Base-by-base conservation (phyloP, 1,140 invertebrate species). In the Saccostrea echinata region DNA sequence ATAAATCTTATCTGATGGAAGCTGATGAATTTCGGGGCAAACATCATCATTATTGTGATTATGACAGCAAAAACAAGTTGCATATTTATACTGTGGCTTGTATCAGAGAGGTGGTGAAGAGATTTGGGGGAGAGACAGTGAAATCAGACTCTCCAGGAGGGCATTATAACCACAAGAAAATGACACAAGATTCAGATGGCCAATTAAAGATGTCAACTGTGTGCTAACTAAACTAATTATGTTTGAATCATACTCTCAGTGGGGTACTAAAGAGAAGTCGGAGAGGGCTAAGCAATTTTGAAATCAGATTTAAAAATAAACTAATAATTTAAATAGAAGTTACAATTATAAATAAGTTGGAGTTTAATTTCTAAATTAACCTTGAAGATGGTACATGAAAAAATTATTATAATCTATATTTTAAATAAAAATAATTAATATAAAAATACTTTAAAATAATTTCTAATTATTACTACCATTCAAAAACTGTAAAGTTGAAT, bases 131-230 rank as follows among this genome's bases (percentile, higher is more conserved):
- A 33, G 68, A 76, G 30, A 33, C 27, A 27, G 30, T 76, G 68
- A 33, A 76, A 76, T 76, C 27, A 12, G 68, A 18, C 24, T 76
- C 68, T 76, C 24, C 68, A 27, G 68, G 27, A 76, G 68, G 68
- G 68, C 24, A 76, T 76, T 30, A 76, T 76, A 27, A 76, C 27
- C 68, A 30, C 68, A 76, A 13, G 68, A 76, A 76, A 76, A 76
- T 76, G 68, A 76, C 68, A 76, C 68, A 76, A 76, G 64, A 71
- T 27, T 71, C 64, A 71, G 64, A 71, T 30, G 64, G 64, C 24
- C 64, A 71, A 71, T 71, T 71, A 71, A 71, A 71, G 68, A 76
- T 76, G 68, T 76, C 68, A 76, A 76, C 68, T 76, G 68, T 76
- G 68, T 76, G 68, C 68, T 76, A 76, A 76, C 68, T 30, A 76